Evolutionary conservation across 2,797 vertebrate species (phyloP).

Genomic region (Fundulus diaphanus): DNA sequence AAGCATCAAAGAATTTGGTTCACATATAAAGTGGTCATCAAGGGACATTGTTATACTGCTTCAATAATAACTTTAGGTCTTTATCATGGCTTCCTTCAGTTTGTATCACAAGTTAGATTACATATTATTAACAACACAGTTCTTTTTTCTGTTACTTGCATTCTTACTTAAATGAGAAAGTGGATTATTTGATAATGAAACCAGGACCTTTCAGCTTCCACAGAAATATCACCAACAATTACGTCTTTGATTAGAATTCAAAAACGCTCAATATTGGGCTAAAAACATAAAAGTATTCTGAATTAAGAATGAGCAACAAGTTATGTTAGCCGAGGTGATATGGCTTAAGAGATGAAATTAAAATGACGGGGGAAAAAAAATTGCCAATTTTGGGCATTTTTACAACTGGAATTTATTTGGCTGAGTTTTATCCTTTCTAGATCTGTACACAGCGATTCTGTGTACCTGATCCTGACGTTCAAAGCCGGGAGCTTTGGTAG

Average conservation of each 20-base stretch:
- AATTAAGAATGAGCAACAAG: conserved; percentile 8
- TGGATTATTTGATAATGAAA: background rate
- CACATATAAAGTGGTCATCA: background rate
- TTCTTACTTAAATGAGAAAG: background rate
- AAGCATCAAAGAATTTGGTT: conserved; percentile 24
- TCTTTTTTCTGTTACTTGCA: no score
- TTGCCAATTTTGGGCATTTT: no score
- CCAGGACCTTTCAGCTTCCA: background rate
- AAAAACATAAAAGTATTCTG: background rate
- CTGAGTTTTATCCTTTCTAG: conserved; percentile 35
- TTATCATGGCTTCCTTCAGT: background rate
- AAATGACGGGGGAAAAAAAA: conserved; percentile 40
- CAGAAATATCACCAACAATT: background rate
- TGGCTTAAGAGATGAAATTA: conserved; percentile 9
- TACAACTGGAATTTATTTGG: no score
- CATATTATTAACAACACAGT: background rate
- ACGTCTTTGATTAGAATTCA: background rate
- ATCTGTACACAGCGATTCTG: conserved; percentile 66
- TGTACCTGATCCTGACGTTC: conserved; percentile 91
- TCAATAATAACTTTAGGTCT: background rate
- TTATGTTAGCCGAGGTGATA: background rate
- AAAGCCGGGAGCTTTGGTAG: conserved; percentile 90
- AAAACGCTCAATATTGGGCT: background rate
- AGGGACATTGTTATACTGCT: background rate
- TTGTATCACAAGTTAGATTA: background rate